A percentile compares a stretch with the other conserved stretches of the same genome.
Conservation (phyloP, 2,113 vertebrate species). For the Romanogobio albipinnatus region DNA sequence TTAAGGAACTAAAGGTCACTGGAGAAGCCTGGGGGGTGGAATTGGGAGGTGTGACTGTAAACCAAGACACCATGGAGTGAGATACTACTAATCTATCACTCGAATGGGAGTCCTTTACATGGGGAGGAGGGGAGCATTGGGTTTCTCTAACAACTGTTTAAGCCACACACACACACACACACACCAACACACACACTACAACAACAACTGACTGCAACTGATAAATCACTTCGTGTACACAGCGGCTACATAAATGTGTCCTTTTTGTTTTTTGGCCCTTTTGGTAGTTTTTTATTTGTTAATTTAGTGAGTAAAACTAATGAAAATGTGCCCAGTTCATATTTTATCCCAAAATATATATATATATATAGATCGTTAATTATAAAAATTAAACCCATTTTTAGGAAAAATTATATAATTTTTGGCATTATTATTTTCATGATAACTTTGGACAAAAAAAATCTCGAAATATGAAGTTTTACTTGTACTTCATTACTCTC, state of each 20-base stretch:
- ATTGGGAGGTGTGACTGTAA: background rate
- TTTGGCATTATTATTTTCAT: background rate
- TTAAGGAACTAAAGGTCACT: slow-evolving; percentile 45
- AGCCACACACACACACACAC: slow-evolving; percentile 1
- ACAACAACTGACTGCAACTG: background rate
- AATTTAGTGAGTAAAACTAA: background rate
- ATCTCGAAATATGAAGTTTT: background rate
- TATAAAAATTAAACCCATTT: background rate
- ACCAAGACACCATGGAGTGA: background rate
- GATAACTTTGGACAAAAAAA: too few relatives aligned
- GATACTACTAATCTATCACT: slow-evolving; percentile 13
- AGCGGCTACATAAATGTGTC: background rate
- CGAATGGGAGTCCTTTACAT: background rate
- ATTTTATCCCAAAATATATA: background rate
- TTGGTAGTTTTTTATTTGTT: too few relatives aligned
- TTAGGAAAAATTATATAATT: background rate
- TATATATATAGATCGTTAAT: background rate
- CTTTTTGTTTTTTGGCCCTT: too few relatives aligned
- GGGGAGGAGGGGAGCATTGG: slow-evolving; percentile 25
- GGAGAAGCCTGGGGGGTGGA: slow-evolving; percentile 24
- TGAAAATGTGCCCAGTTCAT: background rate
- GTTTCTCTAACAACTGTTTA: slow-evolving; percentile 53
- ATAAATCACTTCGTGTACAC: background rate
- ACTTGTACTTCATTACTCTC: too few relatives aligned
- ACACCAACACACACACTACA: background rate